A percentile compares a stretch with the other conserved stretches of the same genome.
phyloP scores from a whole-genome alignment of 1,140 invertebrate genomes.

The Magallana gigas region DNA sequence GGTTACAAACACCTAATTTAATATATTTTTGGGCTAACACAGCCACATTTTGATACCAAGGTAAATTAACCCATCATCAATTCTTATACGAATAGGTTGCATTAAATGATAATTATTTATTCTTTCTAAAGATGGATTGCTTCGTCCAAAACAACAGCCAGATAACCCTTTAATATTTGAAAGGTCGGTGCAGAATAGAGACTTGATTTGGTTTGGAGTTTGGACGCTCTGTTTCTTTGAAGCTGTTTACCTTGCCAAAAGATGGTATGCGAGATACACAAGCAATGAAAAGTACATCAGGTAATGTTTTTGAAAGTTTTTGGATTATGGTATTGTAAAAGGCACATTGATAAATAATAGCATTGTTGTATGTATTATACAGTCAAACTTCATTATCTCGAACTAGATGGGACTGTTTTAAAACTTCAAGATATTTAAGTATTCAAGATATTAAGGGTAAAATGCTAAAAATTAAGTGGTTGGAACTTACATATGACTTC shows the following conservation, averaged over 20 bases:
- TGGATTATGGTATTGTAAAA: too few species aligned
- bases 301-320: background rate
- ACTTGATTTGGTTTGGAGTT: background rate
- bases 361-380: too few species aligned
- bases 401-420: too few species aligned
- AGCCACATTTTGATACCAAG: background rate
- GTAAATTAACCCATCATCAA: background rate
- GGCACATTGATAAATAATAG: too few species aligned
- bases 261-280: background rate
- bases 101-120: background rate
- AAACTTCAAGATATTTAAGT: too few species aligned
- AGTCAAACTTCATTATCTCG: too few species aligned
- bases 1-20: background rate
- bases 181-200: background rate
- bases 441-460: too few species aligned
- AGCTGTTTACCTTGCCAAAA: background rate
- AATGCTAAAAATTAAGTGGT: too few species aligned
- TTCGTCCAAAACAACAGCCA: background rate
- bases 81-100: background rate
- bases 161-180: background rate
- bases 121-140: background rate
- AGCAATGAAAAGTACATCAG: background rate
- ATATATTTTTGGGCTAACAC: background rate
- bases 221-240: background rate
- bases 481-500: too few species aligned